phyloP scores from a whole-genome alignment of 2,888 invertebrate species.

The Coelinius sp. region DNA sequence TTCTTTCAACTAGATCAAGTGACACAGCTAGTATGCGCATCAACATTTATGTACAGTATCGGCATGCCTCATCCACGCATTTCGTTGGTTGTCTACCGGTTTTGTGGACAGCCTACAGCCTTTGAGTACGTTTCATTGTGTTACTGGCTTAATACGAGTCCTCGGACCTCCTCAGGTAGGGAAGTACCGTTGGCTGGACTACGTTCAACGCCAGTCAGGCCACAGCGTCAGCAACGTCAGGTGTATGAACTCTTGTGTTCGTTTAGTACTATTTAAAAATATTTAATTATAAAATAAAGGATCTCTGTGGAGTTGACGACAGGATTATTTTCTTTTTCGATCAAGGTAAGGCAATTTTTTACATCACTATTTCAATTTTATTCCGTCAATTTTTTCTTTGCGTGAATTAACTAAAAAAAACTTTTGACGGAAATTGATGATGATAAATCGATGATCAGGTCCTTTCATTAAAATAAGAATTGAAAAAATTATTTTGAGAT shows the following conservation, averaged over 20 bases:
- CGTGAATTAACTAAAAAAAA: background rate
- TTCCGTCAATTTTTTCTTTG: background rate
- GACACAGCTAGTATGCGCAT: conserved; percentile 6
- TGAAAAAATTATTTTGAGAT: background rate
- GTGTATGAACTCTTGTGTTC: conserved; percentile 52
- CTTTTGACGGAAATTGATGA: background rate
- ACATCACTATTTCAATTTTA: too few relatives aligned
- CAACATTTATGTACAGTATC: conserved; percentile 14
- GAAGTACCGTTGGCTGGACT: conserved; percentile 66
- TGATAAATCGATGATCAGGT: too few relatives aligned
- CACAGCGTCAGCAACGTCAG: conserved; percentile 62
- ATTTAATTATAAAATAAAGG: conserved; percentile 7
- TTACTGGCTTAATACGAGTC: conserved; percentile 50
- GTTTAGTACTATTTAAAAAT: conserved; percentile 27
- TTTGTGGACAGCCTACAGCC: conserved; percentile 43
- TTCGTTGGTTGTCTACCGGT: conserved; percentile 46
- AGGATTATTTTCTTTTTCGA: conserved; percentile 19
- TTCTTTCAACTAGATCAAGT: background rate
- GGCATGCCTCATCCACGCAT: conserved; percentile 10
- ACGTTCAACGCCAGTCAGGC: conserved; percentile 61
- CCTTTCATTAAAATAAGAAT: too few relatives aligned
- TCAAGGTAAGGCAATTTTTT: background rate
- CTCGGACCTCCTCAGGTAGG: conserved; percentile 59
- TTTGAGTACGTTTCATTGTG: conserved; percentile 52
- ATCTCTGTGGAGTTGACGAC: background rate